Evolutionary conservation across 2,888 invertebrate genomes (phyloP).

Genomic region (Morinoia aosen): DNA sequence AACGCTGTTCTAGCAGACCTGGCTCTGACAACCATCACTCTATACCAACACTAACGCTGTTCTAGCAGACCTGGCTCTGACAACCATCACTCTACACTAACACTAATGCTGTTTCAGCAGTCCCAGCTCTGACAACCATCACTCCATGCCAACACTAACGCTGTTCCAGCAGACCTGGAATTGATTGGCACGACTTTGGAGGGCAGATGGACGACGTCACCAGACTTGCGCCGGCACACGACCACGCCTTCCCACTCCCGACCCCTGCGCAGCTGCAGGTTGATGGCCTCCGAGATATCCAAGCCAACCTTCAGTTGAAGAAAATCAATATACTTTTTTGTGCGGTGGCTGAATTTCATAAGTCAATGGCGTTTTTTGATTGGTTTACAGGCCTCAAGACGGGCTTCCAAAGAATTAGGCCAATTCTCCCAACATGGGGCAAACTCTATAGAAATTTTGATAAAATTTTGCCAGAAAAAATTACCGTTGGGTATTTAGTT

Average conservation of each 20-base stretch:
- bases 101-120: background rate
- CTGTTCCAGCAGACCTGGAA: conserved; percentile 54
- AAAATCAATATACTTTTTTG: conserved; percentile 49
- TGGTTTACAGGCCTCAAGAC: too few relatives aligned
- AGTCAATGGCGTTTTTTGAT: background rate
- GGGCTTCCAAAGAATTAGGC: too few relatives aligned
- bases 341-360: background rate
- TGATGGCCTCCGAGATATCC: conserved; percentile 74
- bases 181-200: conserved; percentile 83
- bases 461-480: too few relatives aligned
- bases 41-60: background rate
- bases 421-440: too few relatives aligned
- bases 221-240: conserved; percentile 82
- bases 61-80: background rate
- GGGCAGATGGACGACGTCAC: conserved; percentile 83
- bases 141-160: background rate
- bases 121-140: background rate
- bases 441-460: too few relatives aligned
- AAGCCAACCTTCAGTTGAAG: conserved; percentile 68
- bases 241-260: conserved; percentile 85
- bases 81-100: background rate
- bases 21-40: background rate
- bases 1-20: background rate
- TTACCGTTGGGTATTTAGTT: too few relatives aligned
- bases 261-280: conserved; percentile 77